A percentile compares a stretch with the other conserved stretches of the same genome.
phyloP scores from a whole-genome alignment of 92 coral and sea anemone genomes.

The Epizoanthus illoricatus region DNA sequence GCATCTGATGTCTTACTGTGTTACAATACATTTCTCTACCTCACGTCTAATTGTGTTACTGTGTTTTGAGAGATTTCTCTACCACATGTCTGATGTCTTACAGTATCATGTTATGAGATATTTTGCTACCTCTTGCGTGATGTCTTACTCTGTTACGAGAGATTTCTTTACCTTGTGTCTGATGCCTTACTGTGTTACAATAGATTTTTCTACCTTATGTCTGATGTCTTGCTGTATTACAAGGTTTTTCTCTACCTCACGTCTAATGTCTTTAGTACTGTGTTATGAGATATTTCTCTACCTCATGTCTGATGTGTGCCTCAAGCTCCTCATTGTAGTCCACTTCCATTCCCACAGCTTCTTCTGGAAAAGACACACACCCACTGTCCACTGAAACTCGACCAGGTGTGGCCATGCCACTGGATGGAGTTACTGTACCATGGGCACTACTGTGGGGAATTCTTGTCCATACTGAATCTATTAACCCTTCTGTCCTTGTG shows the following conservation, averaged over 20 bases:
- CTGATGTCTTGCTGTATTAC: too few relatives aligned
- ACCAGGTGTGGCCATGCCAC: conserved; percentile 8
- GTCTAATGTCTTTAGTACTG: conserved; percentile 42
- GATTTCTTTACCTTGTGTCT: too few relatives aligned
- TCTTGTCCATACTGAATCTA: not conserved
- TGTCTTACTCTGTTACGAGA: too few relatives aligned
- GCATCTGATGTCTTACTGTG: too few relatives aligned
- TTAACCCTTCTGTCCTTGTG: not conserved
- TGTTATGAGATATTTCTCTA: not conserved
- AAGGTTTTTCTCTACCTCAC: conserved; percentile 54
- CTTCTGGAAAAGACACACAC: conserved; percentile 53
- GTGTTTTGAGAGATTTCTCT: too few relatives aligned
- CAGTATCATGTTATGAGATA: too few relatives aligned
- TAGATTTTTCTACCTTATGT: too few relatives aligned
- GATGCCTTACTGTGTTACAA: too few relatives aligned
- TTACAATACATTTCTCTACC: too few relatives aligned
- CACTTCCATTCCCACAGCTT: conserved; percentile 86
- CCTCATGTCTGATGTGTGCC: conserved; percentile 76
- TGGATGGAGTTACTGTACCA: not conserved
- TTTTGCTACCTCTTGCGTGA: too few relatives aligned
- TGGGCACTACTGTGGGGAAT: not conserved
- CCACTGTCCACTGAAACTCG: conserved; percentile 30
- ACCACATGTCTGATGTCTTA: too few relatives aligned
- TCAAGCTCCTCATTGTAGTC: conserved; percentile 86
- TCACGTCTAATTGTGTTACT: too few relatives aligned